phyloP scores from a whole-genome alignment of 2,797 vertebrate genomes.

The Uromys caudimaculatus region DNA sequence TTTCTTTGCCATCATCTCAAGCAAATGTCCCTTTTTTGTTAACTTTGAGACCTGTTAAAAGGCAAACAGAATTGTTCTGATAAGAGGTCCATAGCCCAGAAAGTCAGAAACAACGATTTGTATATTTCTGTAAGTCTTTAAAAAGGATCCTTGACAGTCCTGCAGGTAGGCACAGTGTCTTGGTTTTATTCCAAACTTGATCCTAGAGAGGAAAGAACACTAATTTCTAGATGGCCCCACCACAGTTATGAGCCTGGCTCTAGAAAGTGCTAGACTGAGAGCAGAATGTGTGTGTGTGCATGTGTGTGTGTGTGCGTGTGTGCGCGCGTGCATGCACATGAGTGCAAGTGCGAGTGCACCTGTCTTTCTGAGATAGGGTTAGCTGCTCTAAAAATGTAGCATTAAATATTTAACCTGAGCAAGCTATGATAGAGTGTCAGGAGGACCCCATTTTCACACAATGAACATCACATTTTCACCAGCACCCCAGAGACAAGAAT shows the following conservation, averaged over 20 bases:
- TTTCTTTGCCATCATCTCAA: background rate
- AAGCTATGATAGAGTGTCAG: background rate
- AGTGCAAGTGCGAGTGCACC: background rate
- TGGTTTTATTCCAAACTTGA: slow-evolving; percentile 39
- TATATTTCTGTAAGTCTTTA: background rate
- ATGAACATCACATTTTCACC: slow-evolving; percentile 61
- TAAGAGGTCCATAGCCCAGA: background rate
- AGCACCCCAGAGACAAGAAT: slow-evolving; percentile 29
- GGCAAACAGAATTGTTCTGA: background rate
- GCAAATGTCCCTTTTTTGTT: background rate
- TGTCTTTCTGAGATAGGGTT: background rate
- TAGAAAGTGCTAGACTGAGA: background rate
- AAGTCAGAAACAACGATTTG: slow-evolving; percentile 15
- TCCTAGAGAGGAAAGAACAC: background rate
- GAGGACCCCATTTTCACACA: slow-evolving; percentile 64
- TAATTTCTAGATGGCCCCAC: background rate
- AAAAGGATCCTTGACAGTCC: background rate
- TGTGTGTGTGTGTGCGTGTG: background rate
- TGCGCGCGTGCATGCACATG: background rate
- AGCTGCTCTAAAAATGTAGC: background rate
- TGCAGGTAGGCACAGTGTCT: background rate
- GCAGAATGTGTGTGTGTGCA: background rate
- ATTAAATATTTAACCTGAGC: slow-evolving; percentile 52
- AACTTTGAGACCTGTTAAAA: slow-evolving; percentile 39
- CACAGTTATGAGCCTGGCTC: background rate